phyloP scores from a whole-genome alignment of 2,113 vertebrate species.

The Macquaria ambigua region DNA sequence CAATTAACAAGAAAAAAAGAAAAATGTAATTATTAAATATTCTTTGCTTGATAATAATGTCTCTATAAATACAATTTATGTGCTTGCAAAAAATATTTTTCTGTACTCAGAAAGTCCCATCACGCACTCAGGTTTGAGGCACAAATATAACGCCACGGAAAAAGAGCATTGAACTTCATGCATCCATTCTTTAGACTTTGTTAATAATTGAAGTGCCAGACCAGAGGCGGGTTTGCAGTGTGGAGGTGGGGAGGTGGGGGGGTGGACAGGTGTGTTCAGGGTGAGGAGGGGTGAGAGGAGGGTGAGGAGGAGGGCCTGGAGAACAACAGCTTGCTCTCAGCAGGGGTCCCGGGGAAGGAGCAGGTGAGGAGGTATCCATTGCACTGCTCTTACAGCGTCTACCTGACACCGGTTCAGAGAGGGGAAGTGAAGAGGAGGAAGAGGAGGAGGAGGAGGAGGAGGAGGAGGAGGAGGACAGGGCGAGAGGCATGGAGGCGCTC shows the following conservation, averaged over 20 bases:
- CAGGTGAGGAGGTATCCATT: slow-evolving; percentile 83
- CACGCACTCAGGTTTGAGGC: not conserved
- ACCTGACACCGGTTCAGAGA: slow-evolving; percentile 80
- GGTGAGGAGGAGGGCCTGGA: slow-evolving; percentile 44
- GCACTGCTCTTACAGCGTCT: slow-evolving; percentile 76
- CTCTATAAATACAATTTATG: not conserved
- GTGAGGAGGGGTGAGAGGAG: slow-evolving; percentile 21
- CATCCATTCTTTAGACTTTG: slow-evolving; percentile 40
- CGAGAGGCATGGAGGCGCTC: slow-evolving; percentile 10
- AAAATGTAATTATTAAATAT: not conserved
- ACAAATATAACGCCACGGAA: not conserved
- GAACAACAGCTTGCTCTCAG: slow-evolving; percentile 83
- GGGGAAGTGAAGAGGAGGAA: slow-evolving; percentile 25
- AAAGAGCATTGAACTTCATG: not conserved
- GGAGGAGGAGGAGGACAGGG: slow-evolving; percentile 47
- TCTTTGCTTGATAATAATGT: not conserved
- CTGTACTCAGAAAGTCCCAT: not conserved
- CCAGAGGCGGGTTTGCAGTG: slow-evolving; percentile 36
- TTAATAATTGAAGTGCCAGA: slow-evolving; percentile 65
- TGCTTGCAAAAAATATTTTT: not conserved
- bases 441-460: slow-evolving; percentile 43
- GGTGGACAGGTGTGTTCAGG: slow-evolving; percentile 49
- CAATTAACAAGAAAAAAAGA: not conserved
- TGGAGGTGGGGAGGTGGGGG: not conserved
- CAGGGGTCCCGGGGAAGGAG: slow-evolving; percentile 79